Conservation (phyloP, 1,140 invertebrate species). For the Achroia grisella region DNA sequence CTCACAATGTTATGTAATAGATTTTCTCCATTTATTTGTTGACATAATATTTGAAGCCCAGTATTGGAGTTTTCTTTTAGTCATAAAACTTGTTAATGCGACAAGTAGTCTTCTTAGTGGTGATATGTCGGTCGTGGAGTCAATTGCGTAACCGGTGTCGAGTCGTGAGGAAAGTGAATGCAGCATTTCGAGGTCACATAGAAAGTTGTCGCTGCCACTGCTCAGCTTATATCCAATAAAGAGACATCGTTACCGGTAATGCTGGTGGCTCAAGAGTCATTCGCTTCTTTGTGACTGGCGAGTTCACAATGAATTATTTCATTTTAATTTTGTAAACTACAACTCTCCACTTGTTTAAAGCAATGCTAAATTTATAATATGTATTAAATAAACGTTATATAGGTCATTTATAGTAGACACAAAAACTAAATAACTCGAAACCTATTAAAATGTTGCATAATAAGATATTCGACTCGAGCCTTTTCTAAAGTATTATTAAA, state of each 20-base stretch:
- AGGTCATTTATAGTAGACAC: too few relatives aligned
- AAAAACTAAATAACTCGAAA: slow-evolving; percentile 25
- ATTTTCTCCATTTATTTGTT: neutral
- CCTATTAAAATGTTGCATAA: slow-evolving; percentile 62
- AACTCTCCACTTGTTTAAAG: too few relatives aligned
- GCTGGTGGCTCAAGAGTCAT: slow-evolving; percentile 6
- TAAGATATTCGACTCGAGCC: slow-evolving; percentile 60
- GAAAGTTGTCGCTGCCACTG: slow-evolving; percentile 57
- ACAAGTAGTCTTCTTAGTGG: slow-evolving; percentile 7
- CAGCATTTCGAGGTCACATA: slow-evolving; percentile 70
- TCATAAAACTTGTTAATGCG: slow-evolving; percentile 6
- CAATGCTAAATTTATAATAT: slow-evolving; percentile 3
- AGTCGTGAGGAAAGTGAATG: slow-evolving; percentile 69
- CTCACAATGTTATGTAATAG: slow-evolving; percentile 15
- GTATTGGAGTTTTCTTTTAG: neutral
- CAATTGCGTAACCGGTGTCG: slow-evolving; percentile 65
- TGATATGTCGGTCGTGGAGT: slow-evolving; percentile 57
- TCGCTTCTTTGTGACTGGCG: slow-evolving; percentile 4
- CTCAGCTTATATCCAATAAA: slow-evolving; percentile 20
- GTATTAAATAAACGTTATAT: slow-evolving; percentile 7
- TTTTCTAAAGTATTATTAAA: slow-evolving; percentile 47
- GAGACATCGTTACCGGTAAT: slow-evolving; percentile 16
- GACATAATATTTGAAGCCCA: slow-evolving; percentile 15
- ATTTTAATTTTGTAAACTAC: neutral
- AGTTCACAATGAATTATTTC: neutral